Evolutionary conservation across 2,797 vertebrate species (phyloP).

Genomic region (Rhinichthys osculus): DNA sequence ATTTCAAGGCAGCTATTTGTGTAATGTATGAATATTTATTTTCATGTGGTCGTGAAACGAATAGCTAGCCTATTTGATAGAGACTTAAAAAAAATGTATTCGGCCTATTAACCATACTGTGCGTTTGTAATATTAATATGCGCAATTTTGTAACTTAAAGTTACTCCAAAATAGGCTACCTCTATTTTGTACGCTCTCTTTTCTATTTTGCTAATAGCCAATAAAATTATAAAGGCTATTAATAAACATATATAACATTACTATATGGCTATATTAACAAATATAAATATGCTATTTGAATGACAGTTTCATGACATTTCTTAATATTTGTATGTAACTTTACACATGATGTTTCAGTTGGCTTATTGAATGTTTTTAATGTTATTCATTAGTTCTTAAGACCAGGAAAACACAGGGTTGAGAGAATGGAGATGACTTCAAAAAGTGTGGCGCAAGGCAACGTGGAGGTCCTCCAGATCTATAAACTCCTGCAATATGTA

Average conservation of each 20-base stretch:
- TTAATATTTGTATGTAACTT: slow-evolving; percentile 14
- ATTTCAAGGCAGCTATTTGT: background rate
- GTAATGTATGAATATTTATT: background rate
- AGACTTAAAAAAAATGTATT: background rate
- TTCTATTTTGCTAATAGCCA: background rate
- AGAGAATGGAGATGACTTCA: slow-evolving; percentile 29
- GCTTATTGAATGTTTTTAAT: background rate
- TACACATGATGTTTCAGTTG: background rate
- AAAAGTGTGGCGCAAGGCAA: slow-evolving; percentile 69
- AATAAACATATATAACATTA: background rate
- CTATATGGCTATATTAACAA: background rate
- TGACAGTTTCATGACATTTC: background rate
- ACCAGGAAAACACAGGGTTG: background rate
- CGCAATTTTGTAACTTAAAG: background rate
- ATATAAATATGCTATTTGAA: background rate
- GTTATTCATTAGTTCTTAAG: background rate
- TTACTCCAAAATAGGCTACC: background rate
- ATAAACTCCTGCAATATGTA: slow-evolving; percentile 84
- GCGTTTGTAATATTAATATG: background rate
- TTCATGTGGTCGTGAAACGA: background rate
- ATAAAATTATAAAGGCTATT: background rate
- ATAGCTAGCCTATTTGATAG: background rate
- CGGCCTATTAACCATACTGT: background rate
- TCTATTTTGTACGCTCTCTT: background rate
- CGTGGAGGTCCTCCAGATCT: slow-evolving; percentile 81